phyloP scores from a whole-genome alignment of 2,113 vertebrate genomes.

The Passerina amoena region DNA sequence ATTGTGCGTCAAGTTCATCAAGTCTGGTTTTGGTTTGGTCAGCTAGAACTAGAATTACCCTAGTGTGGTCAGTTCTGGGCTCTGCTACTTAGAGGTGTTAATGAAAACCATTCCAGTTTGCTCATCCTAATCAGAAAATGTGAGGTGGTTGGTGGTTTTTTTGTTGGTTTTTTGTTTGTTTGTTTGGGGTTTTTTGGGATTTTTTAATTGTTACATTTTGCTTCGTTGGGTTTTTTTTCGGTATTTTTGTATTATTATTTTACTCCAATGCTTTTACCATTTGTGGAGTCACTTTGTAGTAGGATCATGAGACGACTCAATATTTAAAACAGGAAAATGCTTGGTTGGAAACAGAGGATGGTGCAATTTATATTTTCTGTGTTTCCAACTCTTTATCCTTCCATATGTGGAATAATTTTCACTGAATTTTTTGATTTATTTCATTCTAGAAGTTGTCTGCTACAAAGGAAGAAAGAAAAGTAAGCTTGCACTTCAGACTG shows the following conservation, averaged over 20 bases:
- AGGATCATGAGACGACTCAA: not conserved
- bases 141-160: not conserved
- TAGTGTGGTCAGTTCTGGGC: not conserved
- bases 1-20: not conserved
- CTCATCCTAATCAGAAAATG: not conserved
- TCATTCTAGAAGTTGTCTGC: conserved; percentile 59
- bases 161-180: too few relatives aligned
- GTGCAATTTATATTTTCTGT: not conserved
- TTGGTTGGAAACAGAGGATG: not conserved
- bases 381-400: not conserved
- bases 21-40: not conserved
- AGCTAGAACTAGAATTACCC: not conserved
- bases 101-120: not conserved
- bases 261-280: not conserved
- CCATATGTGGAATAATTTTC: not conserved
- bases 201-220: not conserved
- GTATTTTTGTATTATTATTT: not conserved
- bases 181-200: not conserved
- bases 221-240: not conserved
- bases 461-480: conserved; percentile 64
- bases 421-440: not conserved
- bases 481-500: conserved; percentile 51
- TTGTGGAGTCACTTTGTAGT: not conserved
- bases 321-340: not conserved
- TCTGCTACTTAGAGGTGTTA: not conserved